Conservation (phyloP, 2,888 invertebrate species). For the Pandemis cinnamomeana region DNA sequence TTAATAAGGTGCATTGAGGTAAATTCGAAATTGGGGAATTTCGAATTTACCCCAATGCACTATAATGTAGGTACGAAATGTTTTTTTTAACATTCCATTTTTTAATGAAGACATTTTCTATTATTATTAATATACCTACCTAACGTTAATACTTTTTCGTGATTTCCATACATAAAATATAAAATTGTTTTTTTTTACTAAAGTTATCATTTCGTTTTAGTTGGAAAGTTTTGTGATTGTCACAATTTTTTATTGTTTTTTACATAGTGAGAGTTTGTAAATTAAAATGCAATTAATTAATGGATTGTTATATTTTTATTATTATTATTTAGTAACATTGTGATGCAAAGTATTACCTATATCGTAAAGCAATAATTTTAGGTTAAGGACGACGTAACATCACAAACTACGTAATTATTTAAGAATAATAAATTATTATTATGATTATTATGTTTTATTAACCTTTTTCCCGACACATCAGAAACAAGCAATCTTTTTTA, state of each 20-base stretch:
- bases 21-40: too few species aligned
- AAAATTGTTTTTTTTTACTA: too few species aligned
- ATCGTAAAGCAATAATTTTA: conserved; percentile 12
- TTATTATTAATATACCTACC: too few species aligned
- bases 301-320: conserved; percentile 1
- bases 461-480: too few species aligned
- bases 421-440: conserved; percentile 27
- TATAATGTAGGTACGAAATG: too few species aligned
- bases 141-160: too few species aligned
- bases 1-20: too few species aligned
- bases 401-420: conserved; percentile 36
- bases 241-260: neutral
- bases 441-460: conserved; percentile 11
- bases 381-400: conserved; percentile 21
- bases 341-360: conserved; percentile 31
- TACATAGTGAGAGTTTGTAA: neutral
- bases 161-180: too few species aligned
- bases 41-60: too few species aligned
- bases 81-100: too few species aligned
- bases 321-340: conserved; percentile 4
- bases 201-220: neutral
- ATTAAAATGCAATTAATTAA: conserved; percentile 1
- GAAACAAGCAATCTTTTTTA: too few species aligned
- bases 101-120: too few species aligned
- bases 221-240: neutral